Conservation (phyloP, 2,797 vertebrate species). For the Alosa sapidissima region DNA sequence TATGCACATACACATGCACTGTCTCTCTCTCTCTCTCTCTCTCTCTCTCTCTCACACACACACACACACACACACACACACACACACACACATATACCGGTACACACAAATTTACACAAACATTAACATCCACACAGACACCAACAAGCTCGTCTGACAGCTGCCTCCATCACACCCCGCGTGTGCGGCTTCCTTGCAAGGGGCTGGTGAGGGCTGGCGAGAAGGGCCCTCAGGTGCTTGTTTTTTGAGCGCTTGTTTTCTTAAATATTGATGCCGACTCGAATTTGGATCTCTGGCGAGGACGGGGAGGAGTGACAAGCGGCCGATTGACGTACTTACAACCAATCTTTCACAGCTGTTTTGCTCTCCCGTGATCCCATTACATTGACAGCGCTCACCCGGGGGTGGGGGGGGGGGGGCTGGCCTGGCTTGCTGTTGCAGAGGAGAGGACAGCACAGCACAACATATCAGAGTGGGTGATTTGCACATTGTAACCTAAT, state of each 20-base stretch:
- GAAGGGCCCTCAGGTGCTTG: background rate
- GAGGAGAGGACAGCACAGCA: background rate
- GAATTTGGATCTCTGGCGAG: slow-evolving; percentile 72
- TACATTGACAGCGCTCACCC: slow-evolving; percentile 78
- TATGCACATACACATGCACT: background rate
- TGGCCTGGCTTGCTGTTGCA: background rate
- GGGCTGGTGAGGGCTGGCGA: background rate
- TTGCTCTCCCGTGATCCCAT: slow-evolving; percentile 75
- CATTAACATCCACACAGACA: background rate
- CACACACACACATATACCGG: background rate
- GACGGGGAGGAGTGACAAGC: slow-evolving; percentile 75
- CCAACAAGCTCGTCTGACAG: background rate
- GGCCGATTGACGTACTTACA: slow-evolving; percentile 73
- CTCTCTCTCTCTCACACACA: background rate
- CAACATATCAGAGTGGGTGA: background rate
- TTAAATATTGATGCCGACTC: slow-evolving; percentile 80
- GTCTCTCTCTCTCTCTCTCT: background rate
- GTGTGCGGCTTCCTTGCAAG: background rate
- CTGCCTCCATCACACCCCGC: background rate
- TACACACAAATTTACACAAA: background rate
- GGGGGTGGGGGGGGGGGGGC: slow-evolving; percentile 32
- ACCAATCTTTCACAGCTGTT: slow-evolving; percentile 79
- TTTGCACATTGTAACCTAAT: background rate
- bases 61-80: background rate
- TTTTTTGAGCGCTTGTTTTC: slow-evolving; percentile 69